phyloP scores from a whole-genome alignment of 2,888 invertebrate species.

The Ganaspis brasiliensis region DNA sequence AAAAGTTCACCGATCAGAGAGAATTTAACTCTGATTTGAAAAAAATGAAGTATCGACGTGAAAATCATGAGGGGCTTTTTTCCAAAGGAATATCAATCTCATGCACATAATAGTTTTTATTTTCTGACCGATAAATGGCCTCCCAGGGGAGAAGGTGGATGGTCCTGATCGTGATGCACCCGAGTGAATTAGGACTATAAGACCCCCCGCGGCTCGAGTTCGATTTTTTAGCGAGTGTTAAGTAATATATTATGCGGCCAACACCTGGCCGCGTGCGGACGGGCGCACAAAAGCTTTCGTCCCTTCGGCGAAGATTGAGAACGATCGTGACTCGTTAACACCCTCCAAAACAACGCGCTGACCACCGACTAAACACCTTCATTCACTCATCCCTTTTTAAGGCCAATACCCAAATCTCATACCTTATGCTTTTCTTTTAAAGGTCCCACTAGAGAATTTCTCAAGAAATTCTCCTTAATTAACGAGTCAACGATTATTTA shows the following conservation, averaged over 20 bases:
- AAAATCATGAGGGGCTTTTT: background rate
- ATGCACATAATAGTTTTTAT: conserved; percentile 30
- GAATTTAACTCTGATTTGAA: background rate
- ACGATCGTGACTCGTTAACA: conserved; percentile 66
- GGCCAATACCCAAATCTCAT: conserved; percentile 4
- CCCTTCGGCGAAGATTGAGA: conserved; percentile 55
- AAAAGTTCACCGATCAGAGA: background rate
- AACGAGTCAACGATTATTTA: conserved; percentile 28
- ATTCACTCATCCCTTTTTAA: conserved; percentile 17
- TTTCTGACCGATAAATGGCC: background rate
- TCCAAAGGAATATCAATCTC: conserved; percentile 22
- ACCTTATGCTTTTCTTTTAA: conserved; percentile 22
- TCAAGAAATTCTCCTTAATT: no score
- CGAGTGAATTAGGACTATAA: conserved; percentile 38
- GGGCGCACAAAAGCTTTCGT: conserved; percentile 64
- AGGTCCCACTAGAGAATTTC: background rate
- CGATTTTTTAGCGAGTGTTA: conserved; percentile 69
- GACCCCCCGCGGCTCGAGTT: conserved; percentile 55
- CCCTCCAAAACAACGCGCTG: conserved; percentile 43
- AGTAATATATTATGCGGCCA: conserved; percentile 77
- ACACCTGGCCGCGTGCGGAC: conserved; percentile 72
- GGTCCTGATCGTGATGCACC: conserved; percentile 23
- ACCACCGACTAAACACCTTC: conserved; percentile 41
- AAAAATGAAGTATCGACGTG: background rate
- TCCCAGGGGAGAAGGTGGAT: conserved; percentile 20